Base-by-base conservation (phyloP, 1,140 invertebrate genomes). In the Protaetia brevitarsis region DNA sequence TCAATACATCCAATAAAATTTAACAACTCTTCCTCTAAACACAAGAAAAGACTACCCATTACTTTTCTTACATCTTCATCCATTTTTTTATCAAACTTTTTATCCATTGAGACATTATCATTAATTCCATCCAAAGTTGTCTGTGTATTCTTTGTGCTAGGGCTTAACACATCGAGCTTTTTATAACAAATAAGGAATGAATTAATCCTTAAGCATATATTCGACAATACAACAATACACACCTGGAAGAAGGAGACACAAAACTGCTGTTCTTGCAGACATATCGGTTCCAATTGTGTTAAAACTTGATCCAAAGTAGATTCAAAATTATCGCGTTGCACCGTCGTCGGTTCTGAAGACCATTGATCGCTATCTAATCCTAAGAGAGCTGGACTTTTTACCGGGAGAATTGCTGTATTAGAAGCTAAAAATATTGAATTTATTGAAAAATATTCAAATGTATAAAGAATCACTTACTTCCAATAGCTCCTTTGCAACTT, bases 261-360 rank as follows among this genome's bases (percentile, higher is more conserved):
- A 82, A 99, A 99, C 69, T 95, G 89, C 81, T 99, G 96, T 79
- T 99, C 97, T 19, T 90, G 89, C 34, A 97, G 83, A 78, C 96
- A 97, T 66, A 96, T 87, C 23, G 92, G 93, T 77, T 97, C 95
- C 57, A 98, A 83, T 74, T 96, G 90, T 45, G 88, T 90, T 6
- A 98, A 80, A 16, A 96, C 88, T 76, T 88, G 85, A 75, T 95
- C 91, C 37, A 95, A 80, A 13, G 92, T 82, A 45, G 86, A 85
- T 76, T 93, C 89, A 77, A 89, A 89, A 66, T 83, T 77, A 65
- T 82, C 77, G 59, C 86, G 77, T 66, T 85, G 85, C 31, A 80
- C 76, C 13, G 82, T 74, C 69, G 86, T 86, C 7, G 82, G 76
- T 66, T 83, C 85, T 21, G 82, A 79, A 6, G 82, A 80, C 83